Percentiles rank a stretch among this genome's conserved stretches.
Evolutionary conservation across 2,113 vertebrate species (phyloP).

Genomic region (Gobiocypris rarus): DNA sequence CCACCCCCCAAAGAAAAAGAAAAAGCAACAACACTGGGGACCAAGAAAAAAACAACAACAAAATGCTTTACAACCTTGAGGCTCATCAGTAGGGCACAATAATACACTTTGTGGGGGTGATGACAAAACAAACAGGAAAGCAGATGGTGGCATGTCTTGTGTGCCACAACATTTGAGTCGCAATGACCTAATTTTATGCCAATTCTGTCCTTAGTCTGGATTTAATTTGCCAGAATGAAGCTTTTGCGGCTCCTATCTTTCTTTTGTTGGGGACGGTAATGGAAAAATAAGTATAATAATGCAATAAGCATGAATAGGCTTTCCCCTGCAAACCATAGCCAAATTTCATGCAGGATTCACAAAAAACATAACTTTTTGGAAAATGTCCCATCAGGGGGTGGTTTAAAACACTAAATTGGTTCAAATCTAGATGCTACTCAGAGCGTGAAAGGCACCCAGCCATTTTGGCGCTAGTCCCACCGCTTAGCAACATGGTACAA

Average conservation of each 20-base stretch:
- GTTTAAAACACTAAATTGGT: not conserved
- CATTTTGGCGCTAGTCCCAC: constrained; percentile 12
- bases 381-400: not conserved
- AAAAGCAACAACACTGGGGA: constrained; percentile 1
- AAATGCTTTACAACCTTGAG: constrained; percentile 37
- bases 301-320: no score
- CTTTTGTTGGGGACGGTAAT: not conserved
- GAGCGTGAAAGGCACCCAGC: constrained; percentile 6
- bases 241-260: not conserved
- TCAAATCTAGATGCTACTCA: not conserved
- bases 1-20: not conserved
- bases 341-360: not conserved
- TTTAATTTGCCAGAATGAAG: not conserved
- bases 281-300: no score
- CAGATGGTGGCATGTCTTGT: constrained; percentile 46
- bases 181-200: constrained; percentile 27
- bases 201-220: constrained; percentile 17
- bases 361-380: not conserved
- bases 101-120: not conserved
- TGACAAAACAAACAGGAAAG: constrained; percentile 30
- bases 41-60: constrained; percentile 33
- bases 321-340: not conserved
- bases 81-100: not conserved
- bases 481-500: constrained; percentile 19
- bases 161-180: constrained; percentile 39